Base-by-base conservation (phyloP, 2,113 vertebrate species). In the Malurus elegans region DNA sequence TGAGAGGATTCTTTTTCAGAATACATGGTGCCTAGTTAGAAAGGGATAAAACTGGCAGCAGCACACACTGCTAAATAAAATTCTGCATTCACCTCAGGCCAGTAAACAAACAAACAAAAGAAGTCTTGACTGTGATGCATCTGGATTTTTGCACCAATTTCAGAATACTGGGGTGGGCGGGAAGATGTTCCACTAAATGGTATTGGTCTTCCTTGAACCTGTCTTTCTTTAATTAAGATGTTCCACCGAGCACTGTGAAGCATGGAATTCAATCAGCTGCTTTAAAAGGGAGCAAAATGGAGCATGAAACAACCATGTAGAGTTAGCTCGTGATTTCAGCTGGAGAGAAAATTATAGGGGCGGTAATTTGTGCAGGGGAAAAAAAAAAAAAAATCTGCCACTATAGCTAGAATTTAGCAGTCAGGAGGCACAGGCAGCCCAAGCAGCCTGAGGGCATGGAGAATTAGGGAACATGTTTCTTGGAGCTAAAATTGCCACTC, bases 211-310 rank as follows among this genome's bases (percentile, higher is more conserved):
- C n/a, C 48, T 71, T 42, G 65, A 64, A 81, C 66, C 42, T 57
- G 11, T 50, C 25, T 70, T 28, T 79, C 20, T 71, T 71, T 79
- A 87, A 91, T 82, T 78, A 76, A 88, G 78, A 93, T 61, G 28
- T 90, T 57, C 40, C 47, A 38, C 18, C 0, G 1, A 81, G 65
- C 25, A 81, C 48, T 32, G 8, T 69, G 79, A 95, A 79, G 45
- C 2, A 0, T 90, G 50, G 70, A 79, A 95, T 90, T 87, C 79
- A 79, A 57, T 92, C 70, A 82, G 5, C 36, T 65, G 36, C 70
- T 75, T 79, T 90, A 47, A 94, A 93, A 90, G 26, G 18, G 17
- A 92, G 45, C 10, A 88, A 94, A 95, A 94, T 61, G 48, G 71
- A 88, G 66, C 58, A 76, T 95, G 90, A 95, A 96, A 92, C 58